phyloP scores from a whole-genome alignment of 2,113 vertebrate genomes.

The Petrocephalus zakoni region DNA sequence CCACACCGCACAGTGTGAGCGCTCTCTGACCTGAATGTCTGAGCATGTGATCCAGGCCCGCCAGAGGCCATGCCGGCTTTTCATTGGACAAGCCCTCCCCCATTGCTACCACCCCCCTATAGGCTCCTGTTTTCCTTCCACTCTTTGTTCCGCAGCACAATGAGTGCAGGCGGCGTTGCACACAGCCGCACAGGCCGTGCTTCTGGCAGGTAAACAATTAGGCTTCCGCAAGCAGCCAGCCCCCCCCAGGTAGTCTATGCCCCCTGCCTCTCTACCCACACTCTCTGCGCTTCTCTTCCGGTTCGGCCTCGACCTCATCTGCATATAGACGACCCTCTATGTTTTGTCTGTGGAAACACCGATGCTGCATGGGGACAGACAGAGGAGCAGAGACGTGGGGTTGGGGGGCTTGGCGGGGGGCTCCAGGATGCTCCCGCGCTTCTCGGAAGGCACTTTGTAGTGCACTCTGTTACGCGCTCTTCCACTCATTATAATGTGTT shows the following conservation, averaged over 20 bases:
- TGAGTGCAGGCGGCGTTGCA: slow-evolving; percentile 27
- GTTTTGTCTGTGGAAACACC: background rate
- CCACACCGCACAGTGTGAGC: background rate
- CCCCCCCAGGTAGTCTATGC: background rate
- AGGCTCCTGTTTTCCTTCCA: slow-evolving; percentile 30
- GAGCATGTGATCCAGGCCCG: slow-evolving; percentile 34
- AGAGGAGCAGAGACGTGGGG: background rate
- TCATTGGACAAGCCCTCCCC: slow-evolving; percentile 12
- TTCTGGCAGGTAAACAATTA: slow-evolving; percentile 42
- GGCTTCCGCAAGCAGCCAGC: slow-evolving; percentile 25
- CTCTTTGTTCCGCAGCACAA: slow-evolving; percentile 26
- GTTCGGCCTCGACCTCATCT: background rate
- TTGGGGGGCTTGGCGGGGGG: background rate
- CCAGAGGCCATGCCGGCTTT: slow-evolving; percentile 36
- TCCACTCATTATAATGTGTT: slow-evolving; percentile 17
- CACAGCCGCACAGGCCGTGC: slow-evolving; percentile 22
- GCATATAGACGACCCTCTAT: background rate
- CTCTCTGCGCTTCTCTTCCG: background rate
- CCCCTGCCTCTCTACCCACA: too few relatives aligned
- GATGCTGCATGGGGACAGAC: slow-evolving; percentile 14
- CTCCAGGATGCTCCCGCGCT: background rate
- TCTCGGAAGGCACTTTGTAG: slow-evolving; percentile 17
- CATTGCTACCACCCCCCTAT: background rate
- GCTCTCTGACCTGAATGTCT: slow-evolving; percentile 19
- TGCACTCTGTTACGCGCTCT: slow-evolving; percentile 4